phyloP scores from a whole-genome alignment of 2,888 invertebrate genomes.

The Dynastes tityus region DNA sequence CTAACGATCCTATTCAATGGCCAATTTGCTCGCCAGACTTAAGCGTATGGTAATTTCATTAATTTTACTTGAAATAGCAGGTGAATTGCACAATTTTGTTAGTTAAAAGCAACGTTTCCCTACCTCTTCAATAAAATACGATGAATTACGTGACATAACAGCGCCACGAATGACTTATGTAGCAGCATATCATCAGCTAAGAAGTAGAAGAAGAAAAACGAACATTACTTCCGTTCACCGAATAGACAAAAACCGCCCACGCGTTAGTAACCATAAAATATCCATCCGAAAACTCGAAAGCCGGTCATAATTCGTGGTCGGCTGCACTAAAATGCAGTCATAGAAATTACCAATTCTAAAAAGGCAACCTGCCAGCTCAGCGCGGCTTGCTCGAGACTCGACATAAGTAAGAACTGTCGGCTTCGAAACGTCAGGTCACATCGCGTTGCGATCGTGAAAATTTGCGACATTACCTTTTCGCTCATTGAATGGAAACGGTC shows the following conservation, averaged over 20 bases:
- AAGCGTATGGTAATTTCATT: too few relatives aligned
- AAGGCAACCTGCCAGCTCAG: slow-evolving; percentile 17
- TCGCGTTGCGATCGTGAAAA: not conserved
- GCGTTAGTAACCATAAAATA: not conserved
- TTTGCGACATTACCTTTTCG: not conserved
- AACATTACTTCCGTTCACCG: too few relatives aligned
- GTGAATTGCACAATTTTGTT: too few relatives aligned
- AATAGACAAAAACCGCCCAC: too few relatives aligned
- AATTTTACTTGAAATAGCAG: too few relatives aligned
- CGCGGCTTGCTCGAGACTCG: not conserved
- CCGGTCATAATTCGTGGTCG: not conserved
- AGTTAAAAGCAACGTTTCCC: too few relatives aligned
- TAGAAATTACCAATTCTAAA: slow-evolving; percentile 32
- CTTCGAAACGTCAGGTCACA: not conserved
- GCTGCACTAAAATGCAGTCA: slow-evolving; percentile 27
- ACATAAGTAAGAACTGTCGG: not conserved
- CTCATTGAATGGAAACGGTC: not conserved
- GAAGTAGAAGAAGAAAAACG: not conserved
- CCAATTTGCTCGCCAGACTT: too few relatives aligned
- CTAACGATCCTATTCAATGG: too few relatives aligned
- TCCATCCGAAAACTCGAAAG: slow-evolving; percentile 3
- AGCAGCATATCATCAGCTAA: not conserved
- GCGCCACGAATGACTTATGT: not conserved
- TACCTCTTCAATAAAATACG: too few relatives aligned
- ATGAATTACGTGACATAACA: too few relatives aligned